A percentile compares a stretch with the other conserved stretches of the same genome.
Conservation (phyloP, 2,113 vertebrate genomes). For the Crotalus tigris region DNA sequence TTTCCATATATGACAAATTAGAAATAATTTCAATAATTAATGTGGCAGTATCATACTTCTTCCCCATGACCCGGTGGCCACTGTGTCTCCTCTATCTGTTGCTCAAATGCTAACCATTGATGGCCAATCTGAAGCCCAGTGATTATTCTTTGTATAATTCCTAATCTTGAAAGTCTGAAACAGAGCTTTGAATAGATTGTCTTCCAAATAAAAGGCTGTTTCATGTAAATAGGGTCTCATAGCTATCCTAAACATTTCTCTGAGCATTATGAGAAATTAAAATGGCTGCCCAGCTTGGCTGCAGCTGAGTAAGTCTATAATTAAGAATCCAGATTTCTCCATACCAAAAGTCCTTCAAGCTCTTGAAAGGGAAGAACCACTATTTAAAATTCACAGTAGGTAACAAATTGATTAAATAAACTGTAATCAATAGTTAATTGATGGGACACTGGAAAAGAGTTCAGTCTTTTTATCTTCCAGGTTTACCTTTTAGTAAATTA, state of each 20-base stretch:
- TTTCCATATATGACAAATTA: background rate
- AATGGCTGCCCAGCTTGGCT: background rate
- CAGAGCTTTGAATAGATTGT: background rate
- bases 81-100: background rate
- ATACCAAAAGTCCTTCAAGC: background rate
- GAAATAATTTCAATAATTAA: background rate
- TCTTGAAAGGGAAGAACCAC: background rate
- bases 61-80: background rate
- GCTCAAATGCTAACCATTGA: background rate
- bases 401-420: background rate
- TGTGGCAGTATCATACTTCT: background rate
- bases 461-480: background rate
- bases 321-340: background rate
- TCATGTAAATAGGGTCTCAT: background rate
- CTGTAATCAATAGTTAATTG: background rate
- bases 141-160: background rate
- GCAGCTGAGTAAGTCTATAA: background rate
- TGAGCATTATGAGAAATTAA: background rate
- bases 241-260: background rate
- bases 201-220: background rate
- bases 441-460: background rate
- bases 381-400: background rate
- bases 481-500: background rate
- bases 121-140: background rate
- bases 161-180: background rate